Evolutionary conservation across 2,113 vertebrate genomes (phyloP), one percentile per base, ranked within the genome.

Genomic region (Xenotilapia leptura): DNA sequence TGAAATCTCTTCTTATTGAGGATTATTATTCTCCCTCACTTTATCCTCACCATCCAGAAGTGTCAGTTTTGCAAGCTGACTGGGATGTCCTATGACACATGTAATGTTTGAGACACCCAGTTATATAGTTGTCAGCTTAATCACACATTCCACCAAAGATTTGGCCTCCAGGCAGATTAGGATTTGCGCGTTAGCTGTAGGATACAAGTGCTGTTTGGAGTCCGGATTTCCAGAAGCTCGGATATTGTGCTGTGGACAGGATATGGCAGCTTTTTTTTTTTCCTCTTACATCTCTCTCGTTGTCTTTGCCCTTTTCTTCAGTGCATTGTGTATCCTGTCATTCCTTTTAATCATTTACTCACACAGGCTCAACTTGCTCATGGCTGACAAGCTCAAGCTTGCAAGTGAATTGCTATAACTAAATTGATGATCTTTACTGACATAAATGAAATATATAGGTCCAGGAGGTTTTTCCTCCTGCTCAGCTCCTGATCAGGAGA

Each of bases 371-470:
- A 14, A 88, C 84, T 77, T 83, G 85, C 93, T 90, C 80, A 3
- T 84, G 80, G 92, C 93, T 93, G 91, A 93, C 92, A 86, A 88
- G 92, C 94, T 90, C 83, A 89, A 85, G 88, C 90, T 92, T 91
- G 90, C 89, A 82, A 81, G 90, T 87, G 45, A 26, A 86, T 81
- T 75, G 83, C 79, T 82, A 51, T 65, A 85, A 84, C 79, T 79
- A 21, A 80, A 80, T 28, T 40, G 55, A 79, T 58, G 70, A 56
- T 82, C 28, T 79, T 42, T 56, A 4, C 17, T 56, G 31, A 4
- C 17, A 23, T 49, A 31, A 6, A 15, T 58, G 36, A 19, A 9
- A 21, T 15, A 13, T 15, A 15, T 28, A 42, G 62, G 70, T 21
- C 62, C 73, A 77, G 73, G 6, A 10, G 68, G 42, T 21, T 23